Conservation (phyloP, 2,113 vertebrate genomes). For the Megatriorchis doriae region DNA sequence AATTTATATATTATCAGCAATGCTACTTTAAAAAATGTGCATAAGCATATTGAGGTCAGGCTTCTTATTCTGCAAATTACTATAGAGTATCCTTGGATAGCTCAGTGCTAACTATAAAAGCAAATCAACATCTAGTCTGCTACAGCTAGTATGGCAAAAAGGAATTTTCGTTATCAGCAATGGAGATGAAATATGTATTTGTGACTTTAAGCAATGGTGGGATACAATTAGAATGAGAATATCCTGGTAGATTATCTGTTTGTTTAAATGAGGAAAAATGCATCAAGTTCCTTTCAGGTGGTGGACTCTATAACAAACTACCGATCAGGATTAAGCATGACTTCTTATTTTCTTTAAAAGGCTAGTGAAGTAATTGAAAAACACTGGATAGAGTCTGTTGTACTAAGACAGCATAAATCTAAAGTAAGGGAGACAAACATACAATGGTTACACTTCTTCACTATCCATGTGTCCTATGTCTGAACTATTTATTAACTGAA, state of each 20-base stretch:
- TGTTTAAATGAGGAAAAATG: slow-evolving; percentile 42
- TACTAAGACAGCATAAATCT: slow-evolving; percentile 90
- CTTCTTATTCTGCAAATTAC: background rate
- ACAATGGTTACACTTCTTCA: slow-evolving; percentile 86
- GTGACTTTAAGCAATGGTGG: background rate
- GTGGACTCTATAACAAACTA: slow-evolving; percentile 65
- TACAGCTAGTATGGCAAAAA: background rate
- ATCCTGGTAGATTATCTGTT: slow-evolving; percentile 52
- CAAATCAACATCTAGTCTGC: background rate
- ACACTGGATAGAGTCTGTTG: slow-evolving; percentile 74
- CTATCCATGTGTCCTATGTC: slow-evolving; percentile 71
- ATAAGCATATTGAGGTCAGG: background rate
- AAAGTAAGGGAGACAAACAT: slow-evolving; percentile 72
- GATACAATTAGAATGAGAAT: slow-evolving; percentile 19
- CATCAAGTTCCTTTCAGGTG: slow-evolving; percentile 32
- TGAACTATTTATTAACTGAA: slow-evolving; percentile 85
- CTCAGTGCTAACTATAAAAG: background rate
- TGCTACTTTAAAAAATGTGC: background rate
- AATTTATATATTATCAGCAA: background rate
- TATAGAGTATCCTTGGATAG: background rate
- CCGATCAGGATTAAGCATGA: slow-evolving; percentile 63
- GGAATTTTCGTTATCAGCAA: background rate
- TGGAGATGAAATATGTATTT: background rate
- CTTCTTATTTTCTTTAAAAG: slow-evolving; percentile 80
- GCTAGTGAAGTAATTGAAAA: slow-evolving; percentile 86